Evolutionary conservation across 1,140 invertebrate genomes (phyloP).

Genomic region (Eupristina koningsbergeri): DNA sequence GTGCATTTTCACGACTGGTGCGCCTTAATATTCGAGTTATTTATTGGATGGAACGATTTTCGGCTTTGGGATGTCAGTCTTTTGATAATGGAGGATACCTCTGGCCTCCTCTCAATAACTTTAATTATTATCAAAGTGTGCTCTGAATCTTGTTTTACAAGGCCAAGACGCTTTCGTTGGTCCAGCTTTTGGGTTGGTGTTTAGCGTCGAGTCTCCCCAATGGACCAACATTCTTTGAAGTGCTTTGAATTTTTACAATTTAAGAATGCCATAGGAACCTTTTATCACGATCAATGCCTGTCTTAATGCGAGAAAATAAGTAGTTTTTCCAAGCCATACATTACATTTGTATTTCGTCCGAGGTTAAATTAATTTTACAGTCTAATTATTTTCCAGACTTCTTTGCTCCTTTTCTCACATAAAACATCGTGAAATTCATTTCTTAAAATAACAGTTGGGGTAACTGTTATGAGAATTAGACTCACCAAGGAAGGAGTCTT

Average conservation of each 20-base stretch:
- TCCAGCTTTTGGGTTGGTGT: no score
- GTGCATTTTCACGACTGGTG: neutral
- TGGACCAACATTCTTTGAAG: no score
- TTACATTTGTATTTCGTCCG: conserved; percentile 14
- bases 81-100: no score
- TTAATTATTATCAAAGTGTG: no score
- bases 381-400: conserved; percentile 28
- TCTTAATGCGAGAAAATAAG: neutral
- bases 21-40: neutral
- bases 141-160: no score
- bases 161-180: no score
- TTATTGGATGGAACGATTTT: neutral
- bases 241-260: neutral
- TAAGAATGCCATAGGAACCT: neutral
- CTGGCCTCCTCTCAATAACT: no score
- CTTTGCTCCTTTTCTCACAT: conserved; percentile 23
- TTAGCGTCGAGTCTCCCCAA: no score
- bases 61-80: no score
- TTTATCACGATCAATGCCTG: conserved; percentile 2
- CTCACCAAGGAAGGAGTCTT: conserved; percentile 57
- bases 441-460: conserved; percentile 49
- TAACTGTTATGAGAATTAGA: conserved; percentile 50
- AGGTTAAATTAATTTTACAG: conserved; percentile 32
- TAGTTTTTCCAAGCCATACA: conserved; percentile 8
- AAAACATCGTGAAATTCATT: conserved; percentile 41